Base-by-base conservation (phyloP, 2,113 vertebrate genomes). In the Tragelaphus imberbis region DNA sequence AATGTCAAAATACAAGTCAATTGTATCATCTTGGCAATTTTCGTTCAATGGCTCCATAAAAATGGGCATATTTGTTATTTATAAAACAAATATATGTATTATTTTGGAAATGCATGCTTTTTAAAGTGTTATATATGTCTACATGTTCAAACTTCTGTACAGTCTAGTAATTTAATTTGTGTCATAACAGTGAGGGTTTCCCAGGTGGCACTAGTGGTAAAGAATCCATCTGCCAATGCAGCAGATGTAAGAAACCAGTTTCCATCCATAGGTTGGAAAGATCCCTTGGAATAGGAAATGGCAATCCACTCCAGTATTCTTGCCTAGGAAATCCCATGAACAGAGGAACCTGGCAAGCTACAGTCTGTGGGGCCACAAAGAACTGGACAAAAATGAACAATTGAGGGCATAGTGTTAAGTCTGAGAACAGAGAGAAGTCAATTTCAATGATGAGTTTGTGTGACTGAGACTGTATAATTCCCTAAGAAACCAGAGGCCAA, bases 391-490 rank as follows among this genome's bases (percentile, higher is more conserved):
- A 25, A 44, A 40, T 75, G 71, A 75, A 40, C 21, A 75, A 75
- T 2, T 25, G 21, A 44, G 21, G 5, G 3, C 40, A n/a, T 56
- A 51, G 8, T 3, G 23, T 4, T 28, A 8, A 49, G 1, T 10
- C 44, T 61, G 17, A 90, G 23, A 95, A 84, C 33, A 63, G 23
- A 84, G 4, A 56, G 27, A 82, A 63, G 9, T 1, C 30, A 51
- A 1, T 56, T 61, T 40, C 61, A 11, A 1, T 4, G 16, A 21
- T 40, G 3, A 7, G 6, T 56, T 19, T 2, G 9, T 68, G 7
- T 10, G 13, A 47, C 17, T 86, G 9, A 19, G 11, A 88, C 17
- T 1, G 0, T 9, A 59, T n/a, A 82, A 21, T 59, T 19, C 51
- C 28, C 49, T 47, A n/a, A 56, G 68, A 80, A 25, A 56, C 6